Evolutionary conservation across 2,113 vertebrate genomes (phyloP).

Genomic region (Xyliphius kryptos): DNA sequence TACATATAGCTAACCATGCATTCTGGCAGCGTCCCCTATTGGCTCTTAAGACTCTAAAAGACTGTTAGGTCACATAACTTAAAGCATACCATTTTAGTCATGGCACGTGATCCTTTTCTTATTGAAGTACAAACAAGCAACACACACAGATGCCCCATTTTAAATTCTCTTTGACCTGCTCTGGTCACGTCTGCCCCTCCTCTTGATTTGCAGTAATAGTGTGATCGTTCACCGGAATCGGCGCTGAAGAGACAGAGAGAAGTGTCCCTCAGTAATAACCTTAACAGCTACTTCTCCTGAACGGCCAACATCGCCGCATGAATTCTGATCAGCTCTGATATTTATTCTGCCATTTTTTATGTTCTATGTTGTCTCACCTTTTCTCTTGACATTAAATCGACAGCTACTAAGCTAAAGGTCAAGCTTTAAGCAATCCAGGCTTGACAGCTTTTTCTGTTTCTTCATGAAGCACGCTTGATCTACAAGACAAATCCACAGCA

Average conservation of each 20-base stretch:
- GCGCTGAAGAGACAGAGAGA: conserved; percentile 3
- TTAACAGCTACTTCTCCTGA: conserved; percentile 34
- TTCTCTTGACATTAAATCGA: conserved; percentile 31
- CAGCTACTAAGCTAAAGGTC: conserved; percentile 43
- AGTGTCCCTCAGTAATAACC: conserved; percentile 34
- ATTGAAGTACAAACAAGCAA: background rate
- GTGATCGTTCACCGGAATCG: background rate
- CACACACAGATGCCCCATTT: background rate
- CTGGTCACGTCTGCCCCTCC: conserved; percentile 9
- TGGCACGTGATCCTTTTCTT: background rate
- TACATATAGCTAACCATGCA: too few relatives aligned
- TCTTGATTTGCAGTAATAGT: conserved; percentile 29
- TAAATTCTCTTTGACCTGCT: too few relatives aligned
- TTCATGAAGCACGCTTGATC: conserved; percentile 24
- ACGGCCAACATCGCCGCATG: conserved; percentile 23
- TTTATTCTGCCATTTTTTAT: too few relatives aligned
- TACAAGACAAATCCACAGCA: conserved; percentile 36
- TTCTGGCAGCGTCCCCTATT: background rate
- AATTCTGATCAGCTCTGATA: conserved; percentile 24
- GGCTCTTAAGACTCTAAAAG: background rate
- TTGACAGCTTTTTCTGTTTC: conserved; percentile 17
- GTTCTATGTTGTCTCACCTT: conserved; percentile 4
- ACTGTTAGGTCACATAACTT: background rate
- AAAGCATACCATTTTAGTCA: background rate
- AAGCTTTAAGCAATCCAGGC: conserved; percentile 19